Conservation (phyloP, 2,888 invertebrate genomes). For the Melolontha melolontha region DNA sequence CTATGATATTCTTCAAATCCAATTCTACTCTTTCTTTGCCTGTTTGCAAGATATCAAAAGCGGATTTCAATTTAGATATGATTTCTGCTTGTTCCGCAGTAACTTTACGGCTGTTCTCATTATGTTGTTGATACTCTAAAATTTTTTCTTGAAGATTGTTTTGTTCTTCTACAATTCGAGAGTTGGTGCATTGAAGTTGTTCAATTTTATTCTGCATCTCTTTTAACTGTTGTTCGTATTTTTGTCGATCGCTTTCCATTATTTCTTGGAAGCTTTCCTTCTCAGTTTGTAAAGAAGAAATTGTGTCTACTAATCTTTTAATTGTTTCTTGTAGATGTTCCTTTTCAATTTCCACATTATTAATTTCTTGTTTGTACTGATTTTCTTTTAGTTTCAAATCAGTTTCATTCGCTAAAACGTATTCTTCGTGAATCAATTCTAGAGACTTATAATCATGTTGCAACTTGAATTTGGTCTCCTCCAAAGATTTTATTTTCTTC, state of each 20-base stretch:
- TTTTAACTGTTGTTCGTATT: slow-evolving; percentile 16
- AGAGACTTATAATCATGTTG: slow-evolving; percentile 36
- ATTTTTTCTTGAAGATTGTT: slow-evolving; percentile 36
- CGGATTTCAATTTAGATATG: slow-evolving; percentile 49
- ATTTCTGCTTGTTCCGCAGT: slow-evolving; percentile 39
- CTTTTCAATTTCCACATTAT: slow-evolving; percentile 22
- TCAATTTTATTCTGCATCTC: slow-evolving; percentile 27
- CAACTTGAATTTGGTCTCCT: slow-evolving; percentile 23
- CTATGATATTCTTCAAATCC: slow-evolving; percentile 30
- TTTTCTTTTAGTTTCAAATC: slow-evolving; percentile 22
- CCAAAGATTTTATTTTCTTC: slow-evolving; percentile 33
- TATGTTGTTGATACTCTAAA: slow-evolving; percentile 14
- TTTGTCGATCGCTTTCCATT: slow-evolving; percentile 5
- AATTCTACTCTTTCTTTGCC: slow-evolving; percentile 48
- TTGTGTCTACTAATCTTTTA: not conserved
- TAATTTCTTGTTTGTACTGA: slow-evolving; percentile 23
- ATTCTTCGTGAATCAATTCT: slow-evolving; percentile 31
- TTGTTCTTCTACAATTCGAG: slow-evolving; percentile 36
- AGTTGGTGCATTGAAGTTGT: slow-evolving; percentile 14
- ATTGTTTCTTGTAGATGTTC: slow-evolving; percentile 16
- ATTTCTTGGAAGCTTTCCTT: slow-evolving; percentile 3
- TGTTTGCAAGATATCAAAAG: slow-evolving; percentile 50
- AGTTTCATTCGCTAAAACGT: slow-evolving; percentile 34
- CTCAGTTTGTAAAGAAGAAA: slow-evolving; percentile 11
- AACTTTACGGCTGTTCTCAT: slow-evolving; percentile 15